A percentile compares a stretch with the other conserved stretches of the same genome.
Conservation (phyloP, 1,140 invertebrate species). For the Drosophila takahashii region DNA sequence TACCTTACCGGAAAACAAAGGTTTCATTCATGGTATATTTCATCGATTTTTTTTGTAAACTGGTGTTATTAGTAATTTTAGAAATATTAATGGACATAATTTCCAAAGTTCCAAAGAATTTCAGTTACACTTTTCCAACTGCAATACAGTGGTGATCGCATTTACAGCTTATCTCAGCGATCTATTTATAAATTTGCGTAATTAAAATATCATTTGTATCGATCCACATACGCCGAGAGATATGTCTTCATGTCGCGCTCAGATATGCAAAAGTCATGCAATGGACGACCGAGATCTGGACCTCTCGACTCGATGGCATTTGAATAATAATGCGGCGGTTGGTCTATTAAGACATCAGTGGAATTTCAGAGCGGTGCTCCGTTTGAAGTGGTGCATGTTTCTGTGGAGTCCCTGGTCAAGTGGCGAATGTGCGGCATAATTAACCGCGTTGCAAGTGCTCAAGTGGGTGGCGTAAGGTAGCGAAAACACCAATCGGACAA, state of each 20-base stretch:
- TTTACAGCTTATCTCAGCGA: slow-evolving; percentile 64
- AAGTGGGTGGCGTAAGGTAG: slow-evolving; percentile 63
- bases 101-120: too few species aligned
- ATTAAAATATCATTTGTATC: slow-evolving; percentile 72
- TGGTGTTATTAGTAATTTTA: too few species aligned
- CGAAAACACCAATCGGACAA: slow-evolving; percentile 38
- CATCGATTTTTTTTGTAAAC: too few species aligned
- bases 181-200: slow-evolving; percentile 76
- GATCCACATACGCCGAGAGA: slow-evolving; percentile 20
- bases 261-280: slow-evolving; percentile 60
- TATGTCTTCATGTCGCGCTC: slow-evolving; percentile 52
- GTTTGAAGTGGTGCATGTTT: slow-evolving; percentile 61
- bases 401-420: slow-evolving; percentile 33
- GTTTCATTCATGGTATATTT: too few species aligned
- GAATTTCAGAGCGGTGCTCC: slow-evolving; percentile 61
- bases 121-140: neutral
- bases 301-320: slow-evolving; percentile 48
- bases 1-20: too few species aligned
- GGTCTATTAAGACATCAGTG: slow-evolving; percentile 75
- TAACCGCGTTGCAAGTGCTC: slow-evolving; percentile 50
- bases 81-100: too few species aligned
- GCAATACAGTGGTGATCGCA: slow-evolving; percentile 24
- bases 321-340: slow-evolving; percentile 65
- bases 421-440: slow-evolving; percentile 53
- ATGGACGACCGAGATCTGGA: slow-evolving; percentile 12